These are phyloP conservation scores for Sinocyclocheilus anshuiensis DNA, from an alignment of 2,113 vertebrate species.

Conservation along the genomic window DNA sequence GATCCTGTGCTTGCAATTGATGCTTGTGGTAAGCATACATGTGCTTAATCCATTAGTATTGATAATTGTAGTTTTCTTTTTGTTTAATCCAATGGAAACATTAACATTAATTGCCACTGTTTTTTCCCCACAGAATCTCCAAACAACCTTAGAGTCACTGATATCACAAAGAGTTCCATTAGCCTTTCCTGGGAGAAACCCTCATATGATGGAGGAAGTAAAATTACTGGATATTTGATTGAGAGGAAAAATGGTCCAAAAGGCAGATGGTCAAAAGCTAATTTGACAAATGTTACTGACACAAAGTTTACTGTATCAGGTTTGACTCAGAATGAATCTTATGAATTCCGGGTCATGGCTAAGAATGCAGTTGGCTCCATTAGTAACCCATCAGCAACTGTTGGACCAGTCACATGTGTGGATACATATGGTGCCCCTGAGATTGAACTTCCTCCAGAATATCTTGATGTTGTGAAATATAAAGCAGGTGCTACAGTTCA, in stretches of 20 bases:
- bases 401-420: slow-evolving; percentile 89
- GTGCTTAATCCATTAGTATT: background rate
- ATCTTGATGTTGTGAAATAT: slow-evolving; percentile 89
- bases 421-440: slow-evolving; percentile 95
- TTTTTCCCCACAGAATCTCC: slow-evolving; percentile 83
- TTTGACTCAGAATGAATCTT: slow-evolving; percentile 87
- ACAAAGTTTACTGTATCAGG: slow-evolving; percentile 87
- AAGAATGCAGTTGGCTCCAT: slow-evolving; percentile 94
- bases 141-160: slow-evolving; percentile 84
- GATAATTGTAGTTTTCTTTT: background rate
- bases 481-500: slow-evolving; percentile 85
- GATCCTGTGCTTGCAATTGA: slow-evolving; percentile 96
- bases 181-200: slow-evolving; percentile 90
- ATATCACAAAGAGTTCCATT: slow-evolving; percentile 92
- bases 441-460: slow-evolving; percentile 91
- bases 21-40: slow-evolving; percentile 86
- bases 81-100: background rate
- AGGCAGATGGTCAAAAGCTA: slow-evolving; percentile 88
- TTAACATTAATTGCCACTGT: slow-evolving; percentile 70
- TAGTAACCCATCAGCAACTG: slow-evolving; percentile 89
- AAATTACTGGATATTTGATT: slow-evolving; percentile 90
- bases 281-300: slow-evolving; percentile 90
- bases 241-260: slow-evolving; percentile 86
- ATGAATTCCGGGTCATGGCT: slow-evolving; percentile 94
- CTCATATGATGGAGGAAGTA: slow-evolving; percentile 92